Conservation (phyloP, 2,888 invertebrate genomes). For the Salticus scenicus region DNA sequence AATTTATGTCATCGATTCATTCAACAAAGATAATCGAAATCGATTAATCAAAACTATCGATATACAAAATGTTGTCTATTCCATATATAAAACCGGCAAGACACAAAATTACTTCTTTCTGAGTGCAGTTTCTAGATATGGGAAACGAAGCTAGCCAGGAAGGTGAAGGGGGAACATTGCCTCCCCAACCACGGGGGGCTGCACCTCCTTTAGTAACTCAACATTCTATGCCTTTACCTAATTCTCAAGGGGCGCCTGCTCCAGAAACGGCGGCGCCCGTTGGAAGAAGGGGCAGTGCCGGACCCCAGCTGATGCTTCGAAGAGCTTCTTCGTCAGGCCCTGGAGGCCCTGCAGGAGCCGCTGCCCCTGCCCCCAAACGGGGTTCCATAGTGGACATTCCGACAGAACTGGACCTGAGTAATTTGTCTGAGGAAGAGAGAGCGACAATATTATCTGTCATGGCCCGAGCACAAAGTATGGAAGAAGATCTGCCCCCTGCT, state of each 20-base stretch:
- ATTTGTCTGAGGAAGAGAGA: conserved; percentile 80
- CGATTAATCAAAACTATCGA: not conserved
- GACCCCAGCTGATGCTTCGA: conserved; percentile 36
- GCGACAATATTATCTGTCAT: conserved; percentile 81
- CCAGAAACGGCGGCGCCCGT: not conserved
- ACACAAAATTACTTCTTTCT: conserved; percentile 20
- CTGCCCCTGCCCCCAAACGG: conserved; percentile 13
- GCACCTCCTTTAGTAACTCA: conserved; percentile 46
- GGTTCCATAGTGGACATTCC: conserved; percentile 54
- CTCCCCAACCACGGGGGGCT: conserved; percentile 17
- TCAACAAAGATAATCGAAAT: not conserved
- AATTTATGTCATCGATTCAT: no score
- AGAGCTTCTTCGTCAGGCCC: conserved; percentile 22
- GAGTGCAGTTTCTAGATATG: conserved; percentile 14
- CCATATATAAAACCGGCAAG: conserved; percentile 36
- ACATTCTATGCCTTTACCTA: conserved; percentile 58
- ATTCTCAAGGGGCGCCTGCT: conserved; percentile 7
- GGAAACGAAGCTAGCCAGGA: conserved; percentile 69
- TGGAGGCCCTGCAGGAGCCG: not conserved
- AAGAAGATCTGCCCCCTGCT: conserved; percentile 71
- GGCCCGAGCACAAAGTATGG: conserved; percentile 79
- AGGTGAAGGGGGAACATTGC: conserved; percentile 34
- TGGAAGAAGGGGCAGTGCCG: conserved; percentile 49
- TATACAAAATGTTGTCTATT: conserved; percentile 25
- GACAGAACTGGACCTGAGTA: conserved; percentile 79